These are phyloP conservation scores for human (Homo sapiens) DNA, from an alignment of 2,113 vertebrate species.

Conservation along the genomic window DNA sequence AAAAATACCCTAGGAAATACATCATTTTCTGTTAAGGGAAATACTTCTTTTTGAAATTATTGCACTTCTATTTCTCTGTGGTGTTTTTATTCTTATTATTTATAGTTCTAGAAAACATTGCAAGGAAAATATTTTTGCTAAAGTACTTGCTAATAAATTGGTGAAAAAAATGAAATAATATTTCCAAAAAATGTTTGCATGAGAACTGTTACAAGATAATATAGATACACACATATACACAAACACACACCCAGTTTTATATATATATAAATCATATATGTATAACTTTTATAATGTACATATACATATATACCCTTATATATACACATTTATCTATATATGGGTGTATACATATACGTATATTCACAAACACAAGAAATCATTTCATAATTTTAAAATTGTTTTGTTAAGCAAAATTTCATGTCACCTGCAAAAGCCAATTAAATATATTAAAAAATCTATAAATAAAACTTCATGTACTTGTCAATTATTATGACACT, in stretches of 20 bases:
- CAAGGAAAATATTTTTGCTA: neutral
- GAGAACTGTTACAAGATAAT: neutral
- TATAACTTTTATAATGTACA: neutral
- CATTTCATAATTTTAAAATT: neutral
- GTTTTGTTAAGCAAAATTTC: slow-evolving; percentile 61
- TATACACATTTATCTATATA: neutral
- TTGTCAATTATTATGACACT: slow-evolving; percentile 32
- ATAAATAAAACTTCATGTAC: slow-evolving; percentile 43
- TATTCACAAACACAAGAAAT: neutral
- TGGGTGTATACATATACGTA: neutral
- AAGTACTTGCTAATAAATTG: neutral
- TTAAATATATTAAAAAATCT: slow-evolving; percentile 48
- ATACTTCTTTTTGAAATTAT: slow-evolving; percentile 53
- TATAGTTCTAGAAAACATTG: neutral
- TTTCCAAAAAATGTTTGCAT: slow-evolving; percentile 53
- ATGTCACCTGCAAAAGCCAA: neutral
- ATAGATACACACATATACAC: neutral
- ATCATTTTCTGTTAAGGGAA: slow-evolving; percentile 24
- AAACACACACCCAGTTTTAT: neutral
- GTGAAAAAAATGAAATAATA: slow-evolving; percentile 58
- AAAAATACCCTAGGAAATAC: neutral
- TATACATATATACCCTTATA: neutral
- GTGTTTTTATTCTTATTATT: neutral
- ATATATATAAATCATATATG: too few relatives aligned
- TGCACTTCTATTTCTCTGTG: neutral